Evolutionary conservation across 2,113 vertebrate genomes (phyloP), one percentile per base, ranked within the genome.

Genomic region (Mus musculus): DNA sequence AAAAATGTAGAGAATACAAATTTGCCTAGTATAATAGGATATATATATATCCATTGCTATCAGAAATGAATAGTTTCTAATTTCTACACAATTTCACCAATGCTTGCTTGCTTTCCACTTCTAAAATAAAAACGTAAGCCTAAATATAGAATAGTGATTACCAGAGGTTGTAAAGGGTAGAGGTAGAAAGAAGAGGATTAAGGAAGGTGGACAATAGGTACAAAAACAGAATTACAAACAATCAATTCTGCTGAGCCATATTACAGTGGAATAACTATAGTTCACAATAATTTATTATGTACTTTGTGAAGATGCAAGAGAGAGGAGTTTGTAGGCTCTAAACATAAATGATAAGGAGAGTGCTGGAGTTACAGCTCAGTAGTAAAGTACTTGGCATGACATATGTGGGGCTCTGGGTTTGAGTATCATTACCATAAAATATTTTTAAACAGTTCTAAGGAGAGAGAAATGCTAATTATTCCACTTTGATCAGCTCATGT

Each of bases 1-100:
- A 95, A 75, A 94, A 89, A 84, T 89, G 91, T 80, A 88, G 28
- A 49, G 24, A 84, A 84, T 90, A 59, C 67, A 93, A 95, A 39
- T 87, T 93, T 19, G 16, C 93, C 16, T 91, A n/a, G n/a, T n/a
- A n/a, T n/a, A n/a, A n/a, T n/a, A n/a, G n/a, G n/a, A n/a, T n/a
- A n/a, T n/a, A n/a, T n/a, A n/a, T n/a, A n/a, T n/a, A n/a, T n/a
- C 7, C 26, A 46, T 90, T 92, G 13, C 67, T 52, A 89, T 39
- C 42, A 84, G 39, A 54, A 91, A 91, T 73, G 42, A 77, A 42
- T 61, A 20, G 17, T 19, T 92, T 96, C 33, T 22, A 82, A 19
- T 87, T 94, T 85, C 28, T 92, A 46, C 39, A 78, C 71, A 93
- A 77, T 9, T 52, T 90, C 39, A 69, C 42, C 16, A 88, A 49